Evolutionary conservation across 2,888 invertebrate genomes (phyloP), one percentile per base, ranked within the genome.

Genomic region (Epistrophella euchroma): DNA sequence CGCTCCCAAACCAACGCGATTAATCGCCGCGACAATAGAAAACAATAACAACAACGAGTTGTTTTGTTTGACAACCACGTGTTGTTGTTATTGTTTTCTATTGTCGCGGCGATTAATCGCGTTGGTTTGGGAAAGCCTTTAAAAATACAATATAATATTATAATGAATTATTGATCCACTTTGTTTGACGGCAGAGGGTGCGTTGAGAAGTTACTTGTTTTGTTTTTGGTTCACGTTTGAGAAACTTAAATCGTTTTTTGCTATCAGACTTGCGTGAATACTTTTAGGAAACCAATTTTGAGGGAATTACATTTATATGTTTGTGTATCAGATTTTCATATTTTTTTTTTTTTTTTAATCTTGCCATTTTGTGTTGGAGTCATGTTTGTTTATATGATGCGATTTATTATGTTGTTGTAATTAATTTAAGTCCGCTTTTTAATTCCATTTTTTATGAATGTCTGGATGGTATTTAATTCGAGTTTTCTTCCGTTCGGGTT

Each of bases 171-270:
- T 60, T 73, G 45, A 73, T 85, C 85, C 80, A 85, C 80, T 76
- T 78, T 22, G 40, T 76, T 76, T 72, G 32, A 70, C 68, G 80
- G 80, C 73, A 73, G 80, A 80, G 75, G 80, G 55, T 68, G 71
- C 4, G 45, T 19, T 73, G 47, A 32, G 19, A 15, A 55, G 28
- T 43, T 60, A 22, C 56, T 13, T 71, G n/a, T n/a, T 19, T 25
- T 47, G 11, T 52, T 68, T 35, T 15, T 22, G 0, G 32, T 45
- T 47, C 13, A 64, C 64, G 25, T 70, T 75, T 64, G 47, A 32
- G 66, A 37, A 56, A 79, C 25, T 74, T 43, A 56, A 62, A 58
- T 62, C 50, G 68, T 40, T 37, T 52, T 52, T 52, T 22, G 37
- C 64, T 13, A 73, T 84, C 79, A 84, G 78, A 84, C 84, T 79